A percentile compares a stretch with the other conserved stretches of the same genome.
Conservation (phyloP, 2,888 invertebrate species). For the Spodoptera exigua region DNA sequence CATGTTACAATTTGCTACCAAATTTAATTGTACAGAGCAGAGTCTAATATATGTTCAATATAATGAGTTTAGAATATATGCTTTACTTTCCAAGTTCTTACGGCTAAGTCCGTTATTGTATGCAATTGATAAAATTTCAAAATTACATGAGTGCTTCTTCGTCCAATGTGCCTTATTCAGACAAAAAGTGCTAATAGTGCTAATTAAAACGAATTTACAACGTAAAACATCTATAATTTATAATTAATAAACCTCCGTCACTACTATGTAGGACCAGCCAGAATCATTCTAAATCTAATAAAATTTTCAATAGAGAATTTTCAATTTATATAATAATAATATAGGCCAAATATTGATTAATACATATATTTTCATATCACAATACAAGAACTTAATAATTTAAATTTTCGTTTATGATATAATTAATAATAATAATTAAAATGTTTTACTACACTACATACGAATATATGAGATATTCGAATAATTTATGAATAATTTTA, state of each 20-base stretch:
- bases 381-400: slow-evolving; percentile 63
- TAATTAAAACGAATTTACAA: slow-evolving; percentile 58
- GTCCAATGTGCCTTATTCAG: slow-evolving; percentile 65
- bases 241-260: slow-evolving; percentile 31
- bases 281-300: slow-evolving; percentile 54
- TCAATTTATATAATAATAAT: slow-evolving; percentile 58
- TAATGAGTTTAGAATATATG: slow-evolving; percentile 87
- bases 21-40: slow-evolving; percentile 63
- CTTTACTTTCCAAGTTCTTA: slow-evolving; percentile 75
- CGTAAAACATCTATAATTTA: slow-evolving; percentile 42
- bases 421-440: slow-evolving; percentile 47
- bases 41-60: slow-evolving; percentile 73
- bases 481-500: slow-evolving; percentile 69
- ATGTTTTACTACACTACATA: slow-evolving; percentile 58
- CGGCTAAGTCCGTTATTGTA: slow-evolving; percentile 55
- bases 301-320: slow-evolving; percentile 60
- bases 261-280: slow-evolving; percentile 46
- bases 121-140: slow-evolving; percentile 54
- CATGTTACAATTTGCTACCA: slow-evolving; percentile 62
- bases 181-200: slow-evolving; percentile 67
- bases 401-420: slow-evolving; percentile 63
- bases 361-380: slow-evolving; percentile 67
- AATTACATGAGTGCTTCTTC: slow-evolving; percentile 60
- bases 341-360: slow-evolving; percentile 74
- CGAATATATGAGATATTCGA: slow-evolving; percentile 45